Evolutionary conservation across 2,888 invertebrate species (phyloP).

Genomic region (Acanthosepion lycidas): DNA sequence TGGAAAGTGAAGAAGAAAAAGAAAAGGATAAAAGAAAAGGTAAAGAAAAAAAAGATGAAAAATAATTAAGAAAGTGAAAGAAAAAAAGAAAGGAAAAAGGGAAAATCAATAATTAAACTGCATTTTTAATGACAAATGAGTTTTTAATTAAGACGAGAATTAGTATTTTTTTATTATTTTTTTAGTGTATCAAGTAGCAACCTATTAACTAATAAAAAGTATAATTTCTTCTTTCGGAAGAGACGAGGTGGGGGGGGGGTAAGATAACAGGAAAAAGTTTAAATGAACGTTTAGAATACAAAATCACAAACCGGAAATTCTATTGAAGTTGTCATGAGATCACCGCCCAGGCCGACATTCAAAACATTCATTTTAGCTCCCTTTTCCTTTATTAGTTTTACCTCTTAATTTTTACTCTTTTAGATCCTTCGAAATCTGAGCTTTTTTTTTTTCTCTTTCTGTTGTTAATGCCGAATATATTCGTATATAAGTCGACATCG

Average conservation of each 20-base stretch:
- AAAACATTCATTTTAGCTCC: not conserved
- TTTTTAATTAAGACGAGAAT: not conserved
- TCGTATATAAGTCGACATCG: too few relatives aligned
- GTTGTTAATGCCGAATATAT: too few relatives aligned
- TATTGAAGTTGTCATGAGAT: not conserved
- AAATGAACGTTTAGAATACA: not conserved
- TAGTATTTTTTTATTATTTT: not conserved
- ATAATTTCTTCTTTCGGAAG: not conserved
- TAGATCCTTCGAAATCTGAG: not conserved
- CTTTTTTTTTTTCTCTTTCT: too few relatives aligned
- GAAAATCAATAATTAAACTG: not conserved
- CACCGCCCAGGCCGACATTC: not conserved
- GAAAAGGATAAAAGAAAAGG: not conserved
- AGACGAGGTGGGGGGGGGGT: not conserved
- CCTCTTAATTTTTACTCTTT: too few relatives aligned
- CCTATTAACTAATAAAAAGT: not conserved
- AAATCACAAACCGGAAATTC: not conserved
- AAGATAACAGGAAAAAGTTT: not conserved
- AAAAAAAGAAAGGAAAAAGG: not conserved
- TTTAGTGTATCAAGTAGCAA: not conserved
- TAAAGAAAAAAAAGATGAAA: not conserved
- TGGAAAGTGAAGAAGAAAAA: not conserved
- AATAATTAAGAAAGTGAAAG: not conserved
- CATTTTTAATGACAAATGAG: not conserved
- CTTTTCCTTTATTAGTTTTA: not conserved